A percentile compares a stretch with the other conserved stretches of the same genome.
Evolutionary conservation across 2,888 invertebrate species (phyloP).

Genomic region (Falcaria lacertinaria): DNA sequence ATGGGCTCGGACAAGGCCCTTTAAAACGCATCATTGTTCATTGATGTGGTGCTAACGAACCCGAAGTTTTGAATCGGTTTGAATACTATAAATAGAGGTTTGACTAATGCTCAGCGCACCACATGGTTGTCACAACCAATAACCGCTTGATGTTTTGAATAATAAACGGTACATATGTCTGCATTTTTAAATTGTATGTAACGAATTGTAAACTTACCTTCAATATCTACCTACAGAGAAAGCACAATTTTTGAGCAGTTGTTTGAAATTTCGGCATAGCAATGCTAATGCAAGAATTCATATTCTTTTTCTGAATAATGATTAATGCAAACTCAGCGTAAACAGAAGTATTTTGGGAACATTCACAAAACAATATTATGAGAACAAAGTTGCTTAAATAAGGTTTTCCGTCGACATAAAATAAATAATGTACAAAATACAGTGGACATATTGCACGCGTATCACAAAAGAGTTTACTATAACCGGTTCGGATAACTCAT

Average conservation of each 20-base stretch:
- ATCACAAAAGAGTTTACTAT: constrained; percentile 37
- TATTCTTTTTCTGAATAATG: too few relatives aligned
- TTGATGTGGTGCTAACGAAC: constrained; percentile 54
- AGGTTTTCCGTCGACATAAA: too few relatives aligned
- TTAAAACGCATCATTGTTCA: constrained; percentile 28
- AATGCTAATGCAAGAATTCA: too few relatives aligned
- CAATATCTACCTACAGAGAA: not conserved
- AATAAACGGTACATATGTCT: constrained; percentile 21
- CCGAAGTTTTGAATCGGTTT: constrained; percentile 48
- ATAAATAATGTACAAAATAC: too few relatives aligned
- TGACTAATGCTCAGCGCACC: constrained; percentile 59
- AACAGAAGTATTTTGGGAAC: too few relatives aligned
- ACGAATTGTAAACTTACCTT: too few relatives aligned
- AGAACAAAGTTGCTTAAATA: too few relatives aligned
- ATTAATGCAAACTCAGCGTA: too few relatives aligned
- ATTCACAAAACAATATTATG: too few relatives aligned
- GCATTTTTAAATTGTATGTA: too few relatives aligned
- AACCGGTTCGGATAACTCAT: constrained; percentile 51
- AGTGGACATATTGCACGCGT: constrained; percentile 26
- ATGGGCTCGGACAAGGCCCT: constrained; percentile 14
- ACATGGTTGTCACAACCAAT: constrained; percentile 56
- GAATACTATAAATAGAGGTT: constrained; percentile 57
- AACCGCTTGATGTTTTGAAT: constrained; percentile 35
- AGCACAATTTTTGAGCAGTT: too few relatives aligned
- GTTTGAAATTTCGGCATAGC: too few relatives aligned